phyloP scores from a whole-genome alignment of 92 coral and sea anemone species.

The Palythoa grandis region DNA sequence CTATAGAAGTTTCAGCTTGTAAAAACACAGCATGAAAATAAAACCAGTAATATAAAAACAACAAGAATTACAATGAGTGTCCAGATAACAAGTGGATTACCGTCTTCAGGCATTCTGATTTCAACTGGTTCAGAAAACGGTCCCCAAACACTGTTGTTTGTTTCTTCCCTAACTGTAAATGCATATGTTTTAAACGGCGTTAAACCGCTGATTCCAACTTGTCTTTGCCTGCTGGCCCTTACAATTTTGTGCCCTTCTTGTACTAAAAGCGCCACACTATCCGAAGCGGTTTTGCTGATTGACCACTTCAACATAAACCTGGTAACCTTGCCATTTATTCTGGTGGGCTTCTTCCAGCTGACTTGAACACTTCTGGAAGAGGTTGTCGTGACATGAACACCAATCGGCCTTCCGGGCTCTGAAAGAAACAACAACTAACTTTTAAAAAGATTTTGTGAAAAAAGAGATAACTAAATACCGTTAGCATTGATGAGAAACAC shows the following conservation, averaged over 20 bases:
- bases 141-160: slow-evolving; percentile 71
- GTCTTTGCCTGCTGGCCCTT: slow-evolving; percentile 57
- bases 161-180: slow-evolving; percentile 75
- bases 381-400: slow-evolving; percentile 51
- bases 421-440: background rate
- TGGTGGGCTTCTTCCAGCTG: slow-evolving; percentile 70
- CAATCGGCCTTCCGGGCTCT: slow-evolving; percentile 73
- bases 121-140: slow-evolving; percentile 71
- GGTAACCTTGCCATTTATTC: slow-evolving; percentile 46
- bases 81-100: slow-evolving; percentile 41
- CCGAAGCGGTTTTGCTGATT: slow-evolving; percentile 49
- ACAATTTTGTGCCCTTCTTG: slow-evolving; percentile 76
- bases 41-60: too few relatives aligned
- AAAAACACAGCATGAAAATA: too few relatives aligned
- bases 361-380: slow-evolving; percentile 71
- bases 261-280: slow-evolving; percentile 49
- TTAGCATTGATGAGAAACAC: background rate
- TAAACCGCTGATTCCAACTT: slow-evolving; percentile 64
- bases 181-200: slow-evolving; percentile 74
- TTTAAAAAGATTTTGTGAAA: background rate
- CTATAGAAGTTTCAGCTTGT: too few relatives aligned
- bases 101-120: slow-evolving; percentile 88
- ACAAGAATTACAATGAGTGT: too few relatives aligned
- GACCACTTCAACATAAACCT: slow-evolving; percentile 86
- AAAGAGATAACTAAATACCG: background rate